These are phyloP conservation scores for Dicyrtoma fusca DNA, from an alignment of 2,888 invertebrate genomes.

Conservation along the genomic window DNA sequence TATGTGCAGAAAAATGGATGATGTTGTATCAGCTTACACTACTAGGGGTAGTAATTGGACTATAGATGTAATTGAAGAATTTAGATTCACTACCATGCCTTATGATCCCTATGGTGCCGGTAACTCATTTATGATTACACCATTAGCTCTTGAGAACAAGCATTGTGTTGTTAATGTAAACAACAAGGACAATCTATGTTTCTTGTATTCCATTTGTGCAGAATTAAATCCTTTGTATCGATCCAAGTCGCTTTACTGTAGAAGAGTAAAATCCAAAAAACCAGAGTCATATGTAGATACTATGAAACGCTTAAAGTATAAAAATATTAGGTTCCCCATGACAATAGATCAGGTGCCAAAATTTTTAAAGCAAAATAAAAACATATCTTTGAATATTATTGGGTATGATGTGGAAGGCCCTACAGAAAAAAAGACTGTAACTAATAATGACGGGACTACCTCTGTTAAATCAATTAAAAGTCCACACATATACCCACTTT, in stretches of 20 bases:
- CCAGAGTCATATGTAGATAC: neutral
- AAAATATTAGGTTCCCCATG: neutral
- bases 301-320: neutral
- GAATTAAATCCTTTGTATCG: neutral
- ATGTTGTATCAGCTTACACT: neutral
- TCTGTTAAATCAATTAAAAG: no score
- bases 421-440: no score
- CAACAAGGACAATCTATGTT: neutral
- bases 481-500: neutral
- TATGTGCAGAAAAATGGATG: neutral
- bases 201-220: neutral
- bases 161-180: neutral
- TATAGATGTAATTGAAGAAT: no score
- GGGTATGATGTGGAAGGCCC: neutral
- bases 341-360: neutral
- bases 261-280: no score
- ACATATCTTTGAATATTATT: neutral
- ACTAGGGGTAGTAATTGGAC: neutral
- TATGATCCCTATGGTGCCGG: neutral
- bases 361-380: neutral
- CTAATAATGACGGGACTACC: no score
- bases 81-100: neutral
- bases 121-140: neutral
- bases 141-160: neutral
- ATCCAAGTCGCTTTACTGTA: neutral